phyloP scores from a whole-genome alignment of 2,888 invertebrate species.

The Cartodere bifasciata region DNA sequence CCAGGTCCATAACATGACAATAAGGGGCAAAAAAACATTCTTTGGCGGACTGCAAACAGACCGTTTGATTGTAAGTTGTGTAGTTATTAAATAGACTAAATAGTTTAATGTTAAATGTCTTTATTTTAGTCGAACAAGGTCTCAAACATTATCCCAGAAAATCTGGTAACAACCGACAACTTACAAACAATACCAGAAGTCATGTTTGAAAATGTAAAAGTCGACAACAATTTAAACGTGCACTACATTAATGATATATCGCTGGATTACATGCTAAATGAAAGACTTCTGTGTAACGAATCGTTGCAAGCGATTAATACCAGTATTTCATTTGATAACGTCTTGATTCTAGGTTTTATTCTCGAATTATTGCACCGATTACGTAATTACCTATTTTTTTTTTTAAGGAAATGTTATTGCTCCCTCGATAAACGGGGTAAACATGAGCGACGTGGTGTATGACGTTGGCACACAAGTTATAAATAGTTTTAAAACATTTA shows the following conservation, averaged over 20 bases:
- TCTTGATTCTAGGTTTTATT: slow-evolving; percentile 20
- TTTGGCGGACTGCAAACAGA: slow-evolving; percentile 25
- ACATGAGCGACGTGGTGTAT: slow-evolving; percentile 25
- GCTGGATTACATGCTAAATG: slow-evolving; percentile 22
- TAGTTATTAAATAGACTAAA: not conserved
- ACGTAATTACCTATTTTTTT: slow-evolving; percentile 5
- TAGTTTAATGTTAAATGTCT: slow-evolving; percentile 6
- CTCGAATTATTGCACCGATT: not conserved
- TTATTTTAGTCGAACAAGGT: slow-evolving; percentile 20
- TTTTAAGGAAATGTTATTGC: slow-evolving; percentile 23
- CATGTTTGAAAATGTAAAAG: slow-evolving; percentile 23
- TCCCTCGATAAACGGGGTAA: slow-evolving; percentile 24
- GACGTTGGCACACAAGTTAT: slow-evolving; percentile 26
- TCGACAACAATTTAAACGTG: slow-evolving; percentile 23
- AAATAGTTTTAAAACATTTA: slow-evolving; percentile 23
- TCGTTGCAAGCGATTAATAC: slow-evolving; percentile 23
- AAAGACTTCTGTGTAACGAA: slow-evolving; percentile 21
- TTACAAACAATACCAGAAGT: slow-evolving; percentile 20
- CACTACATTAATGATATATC: slow-evolving; percentile 23
- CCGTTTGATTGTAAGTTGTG: slow-evolving; percentile 20
- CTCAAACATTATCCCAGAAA: slow-evolving; percentile 21
- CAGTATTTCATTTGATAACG: slow-evolving; percentile 23
- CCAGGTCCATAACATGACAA: slow-evolving; percentile 15
- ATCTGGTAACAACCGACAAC: slow-evolving; percentile 23
- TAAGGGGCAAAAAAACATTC: slow-evolving; percentile 27